Evolutionary conservation across 2,888 invertebrate genomes (phyloP).

Genomic region (Ophion ellenae): DNA sequence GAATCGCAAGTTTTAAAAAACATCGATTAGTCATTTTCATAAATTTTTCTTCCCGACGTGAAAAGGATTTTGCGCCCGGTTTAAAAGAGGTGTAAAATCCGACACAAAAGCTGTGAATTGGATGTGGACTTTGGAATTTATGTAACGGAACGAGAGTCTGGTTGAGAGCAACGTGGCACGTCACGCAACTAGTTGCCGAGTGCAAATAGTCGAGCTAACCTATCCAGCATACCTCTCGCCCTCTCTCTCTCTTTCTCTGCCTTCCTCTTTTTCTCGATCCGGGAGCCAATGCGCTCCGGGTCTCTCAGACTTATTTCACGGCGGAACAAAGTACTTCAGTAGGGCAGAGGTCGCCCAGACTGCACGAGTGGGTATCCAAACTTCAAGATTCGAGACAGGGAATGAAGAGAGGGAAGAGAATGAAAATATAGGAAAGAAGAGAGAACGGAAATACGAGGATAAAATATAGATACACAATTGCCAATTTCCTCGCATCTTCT

Average conservation of each 20-base stretch:
- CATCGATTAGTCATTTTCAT: not conserved
- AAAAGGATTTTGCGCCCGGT: not conserved
- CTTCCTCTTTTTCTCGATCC: slow-evolving; percentile 34
- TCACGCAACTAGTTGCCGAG: slow-evolving; percentile 79
- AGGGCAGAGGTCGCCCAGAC: slow-evolving; percentile 47
- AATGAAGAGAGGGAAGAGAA: slow-evolving; percentile 13
- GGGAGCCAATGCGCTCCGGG: slow-evolving; percentile 70
- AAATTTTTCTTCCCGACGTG: not conserved
- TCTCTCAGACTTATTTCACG: slow-evolving; percentile 79
- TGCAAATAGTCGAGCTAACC: slow-evolving; percentile 76
- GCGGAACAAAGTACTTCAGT: slow-evolving; percentile 74
- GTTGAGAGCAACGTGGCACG: slow-evolving; percentile 76
- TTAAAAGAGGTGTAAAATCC: slow-evolving; percentile 1
- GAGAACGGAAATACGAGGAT: slow-evolving; percentile 6
- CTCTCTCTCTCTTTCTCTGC: slow-evolving; percentile 1
- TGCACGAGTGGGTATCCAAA: slow-evolving; percentile 55
- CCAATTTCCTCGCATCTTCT: slow-evolving; percentile 9
- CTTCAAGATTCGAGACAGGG: slow-evolving; percentile 49
- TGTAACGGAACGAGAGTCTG: slow-evolving; percentile 69
- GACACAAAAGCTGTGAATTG: slow-evolving; percentile 31
- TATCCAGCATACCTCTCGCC: slow-evolving; percentile 44
- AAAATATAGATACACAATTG: slow-evolving; percentile 45
- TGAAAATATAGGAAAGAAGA: slow-evolving; percentile 2
- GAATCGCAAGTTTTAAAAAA: not conserved
- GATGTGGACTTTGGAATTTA: slow-evolving; percentile 57